Evolutionary conservation across 2,797 vertebrate genomes (phyloP), one percentile per base, ranked within the genome.

Genomic region (Sitta carolinensis): DNA sequence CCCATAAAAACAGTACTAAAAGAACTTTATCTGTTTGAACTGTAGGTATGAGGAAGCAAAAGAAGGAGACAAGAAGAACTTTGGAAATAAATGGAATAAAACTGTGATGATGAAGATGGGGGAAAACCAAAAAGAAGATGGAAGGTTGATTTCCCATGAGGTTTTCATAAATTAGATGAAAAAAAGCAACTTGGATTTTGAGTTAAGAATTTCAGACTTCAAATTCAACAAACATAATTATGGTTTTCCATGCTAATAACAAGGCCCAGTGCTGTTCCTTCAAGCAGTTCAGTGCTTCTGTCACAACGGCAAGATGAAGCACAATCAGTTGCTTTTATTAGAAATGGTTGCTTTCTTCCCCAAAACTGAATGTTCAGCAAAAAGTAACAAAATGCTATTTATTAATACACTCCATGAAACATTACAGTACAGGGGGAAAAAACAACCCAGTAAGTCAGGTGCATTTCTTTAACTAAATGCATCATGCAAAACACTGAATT

Each of bases 401-500:
- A 92, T 78, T 95, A 96, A 76, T 48, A 51, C 19, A 85, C 21
- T 74, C 42, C 82, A 58, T 6, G 51, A 63, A 96, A 96, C 51
- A 32, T 54, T 74, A 85, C 23, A 90, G 54, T 90, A 89, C 62
- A 91, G 92, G 78, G 78, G 83, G 69, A 13, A 55, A 82, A 61
- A 84, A 92, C 82, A 86, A 93, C 9, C 36, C 43, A 47, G 38
- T 20, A 64, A 84, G 74, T 92, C 91, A 95, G 93, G 87, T 77
- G 62, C 73, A 30, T 58, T 96, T 93, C 59, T 95, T 95, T 95
- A 96, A 92, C 92, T 85, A 97, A 96, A 30, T 81, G 87, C 95
- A 97, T 96, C 95, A 96, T 94, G 89, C 79, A 96, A 97, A 98
- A 73, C 79, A 90, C 57, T 73, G 72, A 94, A 95, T 96, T 93